These are phyloP conservation scores for Brachypalpus laphriformis DNA, from an alignment of 2,888 invertebrate genomes.

Conservation along the genomic window DNA sequence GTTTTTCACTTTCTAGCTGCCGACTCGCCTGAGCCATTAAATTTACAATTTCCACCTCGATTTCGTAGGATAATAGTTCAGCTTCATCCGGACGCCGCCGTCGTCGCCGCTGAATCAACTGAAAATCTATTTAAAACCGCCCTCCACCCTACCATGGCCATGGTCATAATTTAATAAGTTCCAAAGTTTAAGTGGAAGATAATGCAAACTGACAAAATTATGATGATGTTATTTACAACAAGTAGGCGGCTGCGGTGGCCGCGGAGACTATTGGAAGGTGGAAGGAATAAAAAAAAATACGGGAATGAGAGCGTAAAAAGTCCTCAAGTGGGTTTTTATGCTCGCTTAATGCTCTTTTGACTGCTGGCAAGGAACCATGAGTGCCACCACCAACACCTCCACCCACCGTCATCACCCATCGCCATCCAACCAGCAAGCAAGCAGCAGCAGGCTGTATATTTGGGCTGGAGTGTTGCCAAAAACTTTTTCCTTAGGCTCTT, in stretches of 20 bases:
- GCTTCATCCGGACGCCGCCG: conserved; percentile 35
- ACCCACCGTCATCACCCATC: conserved; percentile 32
- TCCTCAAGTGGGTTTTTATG: conserved; percentile 74
- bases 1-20: conserved; percentile 48
- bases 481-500: conserved; percentile 69
- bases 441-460: conserved; percentile 54
- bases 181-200: conserved; percentile 75
- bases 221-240: conserved; percentile 75
- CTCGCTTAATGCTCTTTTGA: conserved; percentile 74
- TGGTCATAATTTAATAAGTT: conserved; percentile 74
- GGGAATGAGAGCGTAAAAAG: conserved; percentile 69
- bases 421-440: conserved; percentile 11
- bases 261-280: conserved; percentile 23
- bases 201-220: conserved; percentile 75
- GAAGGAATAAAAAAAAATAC: conserved; percentile 28
- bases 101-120: conserved; percentile 60
- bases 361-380: conserved; percentile 65
- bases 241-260: conserved; percentile 48
- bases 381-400: conserved; percentile 41
- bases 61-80: conserved; percentile 64
- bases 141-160: conserved; percentile 50
- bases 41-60: conserved; percentile 72
- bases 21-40: conserved; percentile 62
- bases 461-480: conserved; percentile 69
- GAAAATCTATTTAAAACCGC: conserved; percentile 70